Percentiles rank a stretch among this genome's conserved stretches.
Evolutionary conservation across 2,888 invertebrate species (phyloP).

Genomic region (Ditula angustiorana): DNA sequence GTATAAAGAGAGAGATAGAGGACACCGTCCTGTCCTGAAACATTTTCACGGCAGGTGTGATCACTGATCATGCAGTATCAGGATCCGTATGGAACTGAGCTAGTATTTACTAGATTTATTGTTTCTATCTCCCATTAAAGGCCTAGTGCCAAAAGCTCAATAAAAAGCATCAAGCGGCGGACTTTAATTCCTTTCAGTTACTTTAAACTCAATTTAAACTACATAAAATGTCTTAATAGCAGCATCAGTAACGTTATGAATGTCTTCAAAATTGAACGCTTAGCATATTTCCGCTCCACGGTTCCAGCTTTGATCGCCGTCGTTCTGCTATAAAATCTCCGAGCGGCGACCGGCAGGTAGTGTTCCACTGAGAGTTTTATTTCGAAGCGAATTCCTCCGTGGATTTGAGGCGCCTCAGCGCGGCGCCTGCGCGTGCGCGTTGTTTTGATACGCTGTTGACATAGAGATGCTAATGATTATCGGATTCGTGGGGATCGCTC

Average conservation of each 20-base stretch:
- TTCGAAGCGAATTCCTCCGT: constrained; percentile 25
- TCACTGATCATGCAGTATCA: no score
- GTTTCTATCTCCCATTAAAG: no score
- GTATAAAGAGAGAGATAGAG: no score
- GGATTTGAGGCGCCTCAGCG: constrained; percentile 26
- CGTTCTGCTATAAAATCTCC: constrained; percentile 30
- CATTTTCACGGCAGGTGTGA: no score
- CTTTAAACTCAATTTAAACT: not conserved
- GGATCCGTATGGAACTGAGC: no score
- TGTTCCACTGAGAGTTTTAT: constrained; percentile 24
- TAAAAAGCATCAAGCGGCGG: not conserved
- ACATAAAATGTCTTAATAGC: not conserved
- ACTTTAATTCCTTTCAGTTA: not conserved
- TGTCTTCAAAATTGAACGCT: constrained; percentile 11
- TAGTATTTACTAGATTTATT: no score
- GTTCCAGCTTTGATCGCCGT: constrained; percentile 22
- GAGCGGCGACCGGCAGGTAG: constrained; percentile 12
- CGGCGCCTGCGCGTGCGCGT: constrained; percentile 4
- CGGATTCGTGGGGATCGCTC: constrained; percentile 14
- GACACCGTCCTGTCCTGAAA: no score
- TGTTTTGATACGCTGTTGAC: constrained; percentile 10
- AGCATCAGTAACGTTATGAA: no score
- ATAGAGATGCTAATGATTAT: constrained; percentile 12
- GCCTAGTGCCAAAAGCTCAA: no score
- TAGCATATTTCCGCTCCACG: not conserved